Percentiles rank a stretch among this genome's conserved stretches.
These are phyloP conservation scores for Melipona bicolor DNA, from an alignment of 2,888 invertebrate genomes.

Conservation along the genomic window DNA sequence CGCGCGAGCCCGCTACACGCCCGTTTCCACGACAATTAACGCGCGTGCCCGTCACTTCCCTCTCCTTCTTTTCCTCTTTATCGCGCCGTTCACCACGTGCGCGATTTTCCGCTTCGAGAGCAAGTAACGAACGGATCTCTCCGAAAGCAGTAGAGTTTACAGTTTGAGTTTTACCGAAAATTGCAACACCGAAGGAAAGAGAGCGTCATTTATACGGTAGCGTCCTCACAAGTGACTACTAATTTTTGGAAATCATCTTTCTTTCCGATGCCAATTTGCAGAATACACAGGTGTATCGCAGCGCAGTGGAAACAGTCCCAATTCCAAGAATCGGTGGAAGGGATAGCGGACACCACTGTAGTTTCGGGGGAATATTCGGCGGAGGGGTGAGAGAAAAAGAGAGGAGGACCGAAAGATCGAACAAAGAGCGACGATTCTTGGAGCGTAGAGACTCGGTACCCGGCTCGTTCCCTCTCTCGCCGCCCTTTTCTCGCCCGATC, in stretches of 20 bases:
- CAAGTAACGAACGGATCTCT: not conserved
- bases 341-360: too few relatives aligned
- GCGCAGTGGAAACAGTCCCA: too few relatives aligned
- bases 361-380: not conserved
- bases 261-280: too few relatives aligned
- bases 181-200: too few relatives aligned
- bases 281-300: too few relatives aligned
- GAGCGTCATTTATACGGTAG: too few relatives aligned
- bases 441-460: not conserved
- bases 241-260: too few relatives aligned
- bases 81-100: not conserved
- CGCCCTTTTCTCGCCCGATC: conserved; percentile 33
- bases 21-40: conserved; percentile 76
- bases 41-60: conserved; percentile 38
- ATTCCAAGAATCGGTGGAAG: too few relatives aligned
- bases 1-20: conserved; percentile 56
- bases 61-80: conserved; percentile 40
- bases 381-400: not conserved
- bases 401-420: not conserved
- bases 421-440: conserved; percentile 14
- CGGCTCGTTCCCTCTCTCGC: not conserved
- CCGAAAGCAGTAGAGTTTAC: not conserved
- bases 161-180: too few relatives aligned
- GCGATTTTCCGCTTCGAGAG: not conserved
- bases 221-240: too few relatives aligned